Percentiles rank a stretch among this genome's conserved stretches.
phyloP scores from a whole-genome alignment of 2,797 vertebrate species.

The Oophaga sylvatica region DNA sequence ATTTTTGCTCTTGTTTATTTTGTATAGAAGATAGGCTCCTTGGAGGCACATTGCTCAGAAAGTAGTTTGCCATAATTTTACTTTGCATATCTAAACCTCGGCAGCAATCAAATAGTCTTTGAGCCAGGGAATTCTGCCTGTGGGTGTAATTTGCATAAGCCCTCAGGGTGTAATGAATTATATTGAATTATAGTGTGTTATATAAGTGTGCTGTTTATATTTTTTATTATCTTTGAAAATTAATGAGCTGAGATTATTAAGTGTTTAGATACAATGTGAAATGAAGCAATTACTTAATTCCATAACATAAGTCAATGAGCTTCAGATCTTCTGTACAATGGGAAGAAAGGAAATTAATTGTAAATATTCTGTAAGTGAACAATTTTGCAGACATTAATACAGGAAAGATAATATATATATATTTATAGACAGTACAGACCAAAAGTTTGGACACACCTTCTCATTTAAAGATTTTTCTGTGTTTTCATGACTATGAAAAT shows the following conservation, averaged over 20 bases:
- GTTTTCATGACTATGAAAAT: no score
- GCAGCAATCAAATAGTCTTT: conserved; percentile 24
- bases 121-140: conserved; percentile 39
- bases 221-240: conserved; percentile 45
- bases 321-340: conserved; percentile 1
- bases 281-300: conserved; percentile 11
- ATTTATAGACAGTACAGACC: no score
- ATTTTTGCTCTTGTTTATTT: conserved; percentile 18
- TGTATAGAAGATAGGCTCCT: conserved; percentile 15
- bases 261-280: conserved; percentile 47
- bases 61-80: conserved; percentile 33
- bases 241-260: conserved; percentile 40
- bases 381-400: not conserved
- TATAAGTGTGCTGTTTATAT: conserved; percentile 26
- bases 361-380: not conserved
- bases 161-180: conserved; percentile 43
- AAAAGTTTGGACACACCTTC: no score
- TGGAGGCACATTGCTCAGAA: conserved; percentile 23
- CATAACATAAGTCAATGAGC: conserved; percentile 14
- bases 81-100: conserved; percentile 41
- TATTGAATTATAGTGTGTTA: conserved; percentile 40
- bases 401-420: not conserved
- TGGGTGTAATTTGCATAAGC: conserved; percentile 50
- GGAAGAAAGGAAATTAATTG: not conserved
- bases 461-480: no score